Evolutionary conservation across 2,888 invertebrate species (phyloP).

Genomic region (Nymphalis polychloros): DNA sequence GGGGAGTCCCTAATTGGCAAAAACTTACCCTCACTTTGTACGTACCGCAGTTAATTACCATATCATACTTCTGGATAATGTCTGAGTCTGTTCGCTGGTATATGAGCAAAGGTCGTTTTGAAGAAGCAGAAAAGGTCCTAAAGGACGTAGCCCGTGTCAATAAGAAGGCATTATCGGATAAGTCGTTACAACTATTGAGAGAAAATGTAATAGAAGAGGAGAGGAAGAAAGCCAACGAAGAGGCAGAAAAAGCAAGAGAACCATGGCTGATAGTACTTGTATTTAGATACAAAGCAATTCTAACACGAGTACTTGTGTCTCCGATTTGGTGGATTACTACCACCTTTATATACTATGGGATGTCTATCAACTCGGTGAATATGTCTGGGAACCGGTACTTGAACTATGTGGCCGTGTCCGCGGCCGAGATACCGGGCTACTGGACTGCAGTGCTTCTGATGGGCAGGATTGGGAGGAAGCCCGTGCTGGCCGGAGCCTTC

Average conservation of each 20-base stretch:
- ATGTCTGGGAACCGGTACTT: conserved; percentile 85
- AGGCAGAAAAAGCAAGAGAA: conserved; percentile 45
- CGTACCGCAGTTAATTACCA: conserved; percentile 83
- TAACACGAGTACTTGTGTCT: conserved; percentile 56
- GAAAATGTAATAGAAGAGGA: conserved; percentile 50
- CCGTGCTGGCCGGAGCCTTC: conserved; percentile 46
- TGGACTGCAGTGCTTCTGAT: conserved; percentile 82
- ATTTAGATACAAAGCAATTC: conserved; percentile 51
- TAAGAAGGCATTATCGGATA: conserved; percentile 58
- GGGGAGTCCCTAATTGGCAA: conserved; percentile 86
- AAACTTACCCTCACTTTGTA: conserved; percentile 84
- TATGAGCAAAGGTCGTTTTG: conserved; percentile 84
- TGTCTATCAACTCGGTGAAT: conserved; percentile 85
- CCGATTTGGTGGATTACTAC: conserved; percentile 87
- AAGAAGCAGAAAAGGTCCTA: conserved; percentile 84
- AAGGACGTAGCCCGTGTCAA: conserved; percentile 84
- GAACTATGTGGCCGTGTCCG: conserved; percentile 82
- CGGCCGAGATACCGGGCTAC: conserved; percentile 85
- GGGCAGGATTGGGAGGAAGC: conserved; percentile 64
- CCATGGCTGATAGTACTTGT: conserved; percentile 62
- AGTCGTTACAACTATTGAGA: conserved; percentile 53
- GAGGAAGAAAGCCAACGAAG: conserved; percentile 43
- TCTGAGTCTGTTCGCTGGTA: conserved; percentile 90
- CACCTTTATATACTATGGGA: conserved; percentile 87
- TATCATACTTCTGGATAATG: conserved; percentile 84